Evolutionary conservation across 2,888 invertebrate genomes (phyloP), one percentile per base, ranked within the genome.

Genomic region (Ectobius pallidus): DNA sequence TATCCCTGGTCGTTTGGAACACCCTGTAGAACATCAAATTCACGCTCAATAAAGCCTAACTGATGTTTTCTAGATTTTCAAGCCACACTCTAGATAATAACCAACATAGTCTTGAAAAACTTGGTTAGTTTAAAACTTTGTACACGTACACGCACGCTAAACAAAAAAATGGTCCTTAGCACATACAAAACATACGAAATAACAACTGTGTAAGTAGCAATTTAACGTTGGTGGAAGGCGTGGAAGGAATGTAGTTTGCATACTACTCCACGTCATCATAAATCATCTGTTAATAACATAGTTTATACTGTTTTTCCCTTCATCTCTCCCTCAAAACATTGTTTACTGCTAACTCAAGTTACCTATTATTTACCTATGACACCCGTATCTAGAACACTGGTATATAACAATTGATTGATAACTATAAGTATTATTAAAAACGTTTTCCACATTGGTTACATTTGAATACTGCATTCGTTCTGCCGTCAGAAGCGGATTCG

Each of bases 261-360:
- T 73, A 70, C 73, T 49, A 73, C 70, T 73, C 70, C 32, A 73
- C 70, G 73, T 70, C 73, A 65, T 39, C 52, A 73, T 73, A 70
- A 73, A 73, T 73, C 73, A 70, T 44, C 65, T 62, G 70, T 73
- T 73, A 70, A 73, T 73, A 70, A 70, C 73, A 70, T 52, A 63
- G 63, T 58, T 62, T 46, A 25, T 52, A 25, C 22, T 4, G 18
- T 65, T 49, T 63, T 49, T 46, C 52, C 71, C 18, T 32, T 46
- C 65, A 14, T 22, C 11, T 32, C 22, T 22, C 11, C 52, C 1
- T 52, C 52, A 52, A n/a, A n/a, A n/a, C 52, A 25, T 9, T 52
- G 52, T 52, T 52, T 52, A 25, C 25, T 52, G 20, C 52, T 52
- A 22, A 52, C 4, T 52, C 25, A 52, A 25, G 25, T 52, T 16